Evolutionary conservation across 2,797 vertebrate genomes (phyloP).

Genomic region (Manis crassicaudata): DNA sequence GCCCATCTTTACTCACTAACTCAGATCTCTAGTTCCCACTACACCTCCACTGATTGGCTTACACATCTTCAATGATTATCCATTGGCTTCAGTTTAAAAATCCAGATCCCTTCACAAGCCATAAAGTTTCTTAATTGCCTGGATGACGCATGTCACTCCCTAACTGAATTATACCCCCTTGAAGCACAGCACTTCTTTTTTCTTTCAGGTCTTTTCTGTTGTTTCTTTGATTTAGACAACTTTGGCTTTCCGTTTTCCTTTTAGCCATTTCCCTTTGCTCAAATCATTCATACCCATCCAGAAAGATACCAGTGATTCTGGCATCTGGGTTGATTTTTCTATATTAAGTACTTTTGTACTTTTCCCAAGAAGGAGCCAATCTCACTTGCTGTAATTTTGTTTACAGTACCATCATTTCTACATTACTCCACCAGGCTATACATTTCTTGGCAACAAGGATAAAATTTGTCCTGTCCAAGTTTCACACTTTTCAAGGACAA

Average conservation of each 20-base stretch:
- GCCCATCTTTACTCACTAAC: neutral
- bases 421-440: neutral
- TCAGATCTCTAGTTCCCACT: neutral
- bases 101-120: neutral
- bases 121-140: neutral
- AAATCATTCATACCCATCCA: neutral
- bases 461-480: neutral
- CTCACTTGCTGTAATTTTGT: neutral
- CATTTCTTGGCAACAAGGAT: neutral
- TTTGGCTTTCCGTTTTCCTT: neutral
- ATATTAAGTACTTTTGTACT: neutral
- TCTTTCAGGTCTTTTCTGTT: neutral
- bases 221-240: neutral
- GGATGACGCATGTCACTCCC: neutral
- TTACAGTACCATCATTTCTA: neutral
- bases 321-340: neutral
- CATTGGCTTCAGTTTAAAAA: neutral
- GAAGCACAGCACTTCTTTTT: neutral
- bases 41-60: neutral
- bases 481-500: neutral
- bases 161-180: neutral
- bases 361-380: neutral
- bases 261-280: neutral
- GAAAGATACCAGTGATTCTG: neutral
- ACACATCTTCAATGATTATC: neutral